phyloP scores from a whole-genome alignment of 2,888 invertebrate genomes.

The Parnassius mnemosyne region DNA sequence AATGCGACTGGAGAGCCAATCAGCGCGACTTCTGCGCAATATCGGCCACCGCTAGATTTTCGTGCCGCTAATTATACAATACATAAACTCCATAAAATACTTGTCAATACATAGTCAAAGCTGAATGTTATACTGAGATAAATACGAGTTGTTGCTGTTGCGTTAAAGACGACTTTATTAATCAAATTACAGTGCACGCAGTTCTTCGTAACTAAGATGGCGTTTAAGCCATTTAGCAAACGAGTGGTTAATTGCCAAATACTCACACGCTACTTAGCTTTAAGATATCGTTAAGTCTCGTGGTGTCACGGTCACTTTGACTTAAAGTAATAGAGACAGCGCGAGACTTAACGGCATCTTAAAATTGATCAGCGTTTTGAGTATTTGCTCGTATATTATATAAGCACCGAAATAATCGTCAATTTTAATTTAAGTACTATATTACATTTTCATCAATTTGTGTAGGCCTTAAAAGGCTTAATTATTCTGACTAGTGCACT shows the following conservation, averaged over 20 bases:
- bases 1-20: too few species aligned
- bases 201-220: neutral
- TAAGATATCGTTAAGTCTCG: too few species aligned
- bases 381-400: neutral
- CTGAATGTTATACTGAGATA: neutral
- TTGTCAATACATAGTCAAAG: conserved; percentile 21
- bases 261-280: too few species aligned
- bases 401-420: conserved; percentile 2
- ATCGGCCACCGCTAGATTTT: too few species aligned
- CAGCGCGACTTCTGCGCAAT: too few species aligned
- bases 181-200: conserved; percentile 16
- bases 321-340: too few species aligned
- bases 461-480: neutral
- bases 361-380: neutral
- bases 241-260: too few species aligned
- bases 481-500: neutral
- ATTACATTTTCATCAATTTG: neutral
- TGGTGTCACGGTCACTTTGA: too few species aligned
- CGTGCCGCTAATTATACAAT: neutral
- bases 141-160: neutral
- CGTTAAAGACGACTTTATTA: neutral
- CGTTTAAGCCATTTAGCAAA: neutral
- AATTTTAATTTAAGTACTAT: conserved; percentile 5
- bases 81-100: conserved; percentile 19
- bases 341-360: too few species aligned